Base-by-base conservation (phyloP, 2,888 invertebrate genomes). In the Xanthia togata region DNA sequence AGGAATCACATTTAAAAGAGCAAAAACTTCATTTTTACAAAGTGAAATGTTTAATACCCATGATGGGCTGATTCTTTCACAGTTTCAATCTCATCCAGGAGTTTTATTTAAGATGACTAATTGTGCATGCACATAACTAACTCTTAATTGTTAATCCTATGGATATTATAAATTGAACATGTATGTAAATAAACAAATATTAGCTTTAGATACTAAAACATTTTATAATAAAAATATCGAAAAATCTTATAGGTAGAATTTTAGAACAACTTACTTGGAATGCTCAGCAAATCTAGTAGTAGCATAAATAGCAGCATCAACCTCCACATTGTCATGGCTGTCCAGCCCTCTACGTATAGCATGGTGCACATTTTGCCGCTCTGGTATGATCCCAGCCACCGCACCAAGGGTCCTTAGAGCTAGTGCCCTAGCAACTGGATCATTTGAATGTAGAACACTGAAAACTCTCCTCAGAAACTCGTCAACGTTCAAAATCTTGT, bases 401-500 rank as follows among this genome's bases (percentile, higher is more conserved):
- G 99, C 99, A 0, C 99, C 99, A 50, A 99, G 96, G 0, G 99
- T 99, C 83, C 98, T 97, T 17, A 99, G 94, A 0, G 99, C 99
- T 17, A 99, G 96, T 0, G 99, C 99, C 89, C 99, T 97, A 0
- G 99, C 99, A 12, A 99, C 98, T 0, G 99, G 99, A 95, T 99
- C 99, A 93, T 99, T 99, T 12, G 99, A 99, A 94, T 99, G 99
- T 88, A 99, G 98, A 0, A 99, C 99, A 93, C 98, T 98, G 90
- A 98, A 99, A 44, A 99, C 98, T 88, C 99, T 97, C 67, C 98
- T 97, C 8, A 99, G 97, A 82, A 96, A 96, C 94, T 99, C 99
- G 90, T 99, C 99, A 0, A 99, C 98, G 92, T 99, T 99, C 44
- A 99, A 96, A 85, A 99, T 99, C 96, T 99, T 99, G 92, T 99